Base-by-base conservation (phyloP, 2,888 invertebrate species). In the Operophtera brumata region DNA sequence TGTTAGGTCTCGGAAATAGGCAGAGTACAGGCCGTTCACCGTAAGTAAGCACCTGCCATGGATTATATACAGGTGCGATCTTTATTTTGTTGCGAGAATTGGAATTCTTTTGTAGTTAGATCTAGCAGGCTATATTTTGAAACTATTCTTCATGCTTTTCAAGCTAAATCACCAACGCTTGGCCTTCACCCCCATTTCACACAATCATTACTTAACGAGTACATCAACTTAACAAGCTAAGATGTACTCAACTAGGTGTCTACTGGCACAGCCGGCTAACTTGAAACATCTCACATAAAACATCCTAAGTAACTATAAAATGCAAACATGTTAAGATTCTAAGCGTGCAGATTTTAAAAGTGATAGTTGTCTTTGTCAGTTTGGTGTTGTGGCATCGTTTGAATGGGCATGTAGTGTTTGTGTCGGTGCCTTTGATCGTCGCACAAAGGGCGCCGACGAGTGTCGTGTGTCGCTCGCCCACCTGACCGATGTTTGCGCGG, bases 171-270 rank as follows among this genome's bases (percentile, higher is more conserved):
- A 41, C 41, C 45, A 46, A 42, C 40, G 48, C 37, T 52, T 46
- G 46, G 44, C 56, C 47, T 55, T 45, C 36, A 11, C 34, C 64
- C 70, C 64, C 67, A 71, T 67, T 72, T 70, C 67, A 71, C 67
- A 71, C 70, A 69, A 73, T 62, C 70, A 68, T 78, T 70, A 70
- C 76, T 67, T 66, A 75, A 73, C 64, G 47, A 59, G 46, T 57
- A 67, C 65, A 73, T 69, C 71, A 70, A 69, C 73, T 46, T 73
- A 75, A 78, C 80, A 76, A 71, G 70, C 74, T 68, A 78, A 75
- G 78, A 79, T 80, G 83, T 84, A 80, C 82, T 83, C 80, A 86
- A 86, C 86, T 83, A 82, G 80, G 84, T 85, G 81, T 86, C 82
- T 84, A 78, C 75, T 85, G 76, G 73, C 79, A 75, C 69, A 66